These are phyloP conservation scores for Hycleus cichorii DNA, from an alignment of 1,140 invertebrate genomes.

Conservation along the genomic window DNA sequence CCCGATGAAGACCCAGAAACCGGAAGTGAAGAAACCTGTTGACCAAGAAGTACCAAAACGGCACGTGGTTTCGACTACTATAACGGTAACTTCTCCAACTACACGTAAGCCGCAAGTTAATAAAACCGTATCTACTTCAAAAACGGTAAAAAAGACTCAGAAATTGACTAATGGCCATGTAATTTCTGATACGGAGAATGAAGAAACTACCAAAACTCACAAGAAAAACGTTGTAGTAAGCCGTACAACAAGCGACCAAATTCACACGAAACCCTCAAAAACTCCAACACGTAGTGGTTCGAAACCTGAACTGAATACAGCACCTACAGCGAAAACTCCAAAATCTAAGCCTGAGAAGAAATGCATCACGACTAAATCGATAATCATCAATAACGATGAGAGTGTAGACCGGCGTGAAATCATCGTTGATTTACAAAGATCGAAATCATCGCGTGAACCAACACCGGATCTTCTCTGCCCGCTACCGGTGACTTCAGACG, in stretches of 20 bases:
- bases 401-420: constrained; percentile 36
- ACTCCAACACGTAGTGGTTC: constrained; percentile 11
- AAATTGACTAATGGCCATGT: constrained; percentile 34
- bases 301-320: constrained; percentile 5
- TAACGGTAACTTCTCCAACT: constrained; percentile 18
- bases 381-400: constrained; percentile 31
- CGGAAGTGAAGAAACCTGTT: constrained; percentile 2
- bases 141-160: constrained; percentile 31
- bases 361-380: constrained; percentile 38
- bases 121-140: constrained; percentile 33
- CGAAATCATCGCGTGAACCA: constrained; percentile 62
- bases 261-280: constrained; percentile 38
- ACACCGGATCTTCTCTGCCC: constrained; percentile 59
- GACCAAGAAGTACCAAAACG: constrained; percentile 20
- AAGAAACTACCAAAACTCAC: constrained; percentile 37
- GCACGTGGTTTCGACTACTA: constrained; percentile 30
- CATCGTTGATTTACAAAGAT: constrained; percentile 56
- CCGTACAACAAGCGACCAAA: constrained; percentile 48
- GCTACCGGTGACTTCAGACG: constrained; percentile 48
- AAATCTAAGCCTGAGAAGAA: constrained; percentile 22
- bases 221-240: constrained; percentile 39
- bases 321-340: not conserved
- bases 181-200: constrained; percentile 25
- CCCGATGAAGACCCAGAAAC: constrained; percentile 3
- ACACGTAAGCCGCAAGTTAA: constrained; percentile 26